phyloP scores from a whole-genome alignment of 2,797 vertebrate genomes.

The Neosilurus mollespiculum region DNA sequence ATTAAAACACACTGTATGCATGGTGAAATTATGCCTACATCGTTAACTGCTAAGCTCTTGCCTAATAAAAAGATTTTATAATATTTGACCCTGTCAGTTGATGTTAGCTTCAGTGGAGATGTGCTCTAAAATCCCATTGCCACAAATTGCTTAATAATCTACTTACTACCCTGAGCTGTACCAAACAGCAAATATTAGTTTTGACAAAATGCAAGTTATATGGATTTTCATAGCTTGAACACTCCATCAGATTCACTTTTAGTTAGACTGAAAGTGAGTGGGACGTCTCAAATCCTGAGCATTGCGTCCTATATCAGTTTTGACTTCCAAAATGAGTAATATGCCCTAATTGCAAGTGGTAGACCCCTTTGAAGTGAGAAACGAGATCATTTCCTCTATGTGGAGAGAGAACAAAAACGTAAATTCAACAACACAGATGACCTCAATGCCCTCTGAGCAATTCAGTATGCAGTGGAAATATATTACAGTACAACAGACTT shows the following conservation, averaged over 20 bases:
- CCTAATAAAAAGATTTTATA: neutral
- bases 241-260: conserved; percentile 24
- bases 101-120: neutral
- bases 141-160: neutral
- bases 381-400: conserved; percentile 8
- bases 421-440: conserved; percentile 5
- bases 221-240: neutral
- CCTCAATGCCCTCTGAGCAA: neutral
- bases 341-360: neutral
- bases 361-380: conserved; percentile 31
- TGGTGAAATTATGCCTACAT: neutral
- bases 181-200: conserved; percentile 4
- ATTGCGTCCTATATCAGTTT: conserved; percentile 32
- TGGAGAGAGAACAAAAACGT: neutral
- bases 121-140: neutral
- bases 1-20: neutral
- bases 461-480: neutral
- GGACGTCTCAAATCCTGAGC: conserved; percentile 23
- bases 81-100: neutral
- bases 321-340: conserved; percentile 37
- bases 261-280: conserved; percentile 39
- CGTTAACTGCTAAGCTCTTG: neutral
- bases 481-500: neutral
- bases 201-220: conserved; percentile 9
- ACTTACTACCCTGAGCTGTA: neutral